phyloP scores from a whole-genome alignment of 1,140 invertebrate genomes.

The Eriosoma lanigerum region DNA sequence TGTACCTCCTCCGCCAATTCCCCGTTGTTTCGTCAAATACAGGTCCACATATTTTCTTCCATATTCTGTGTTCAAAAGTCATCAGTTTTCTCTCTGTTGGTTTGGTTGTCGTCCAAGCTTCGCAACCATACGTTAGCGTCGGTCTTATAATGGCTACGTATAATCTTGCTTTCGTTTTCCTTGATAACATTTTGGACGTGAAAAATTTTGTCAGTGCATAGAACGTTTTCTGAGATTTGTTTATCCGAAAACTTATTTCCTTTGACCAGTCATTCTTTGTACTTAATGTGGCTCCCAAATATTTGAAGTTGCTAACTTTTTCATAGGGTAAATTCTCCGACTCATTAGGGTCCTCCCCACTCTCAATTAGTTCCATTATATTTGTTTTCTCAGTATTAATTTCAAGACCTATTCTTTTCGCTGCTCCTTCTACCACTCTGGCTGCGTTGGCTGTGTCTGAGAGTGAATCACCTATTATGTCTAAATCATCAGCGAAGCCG shows the following conservation, averaged over 20 bases:
- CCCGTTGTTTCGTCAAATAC: neutral
- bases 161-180: neutral
- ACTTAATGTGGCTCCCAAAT: neutral
- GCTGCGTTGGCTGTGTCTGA: neutral
- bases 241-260: neutral
- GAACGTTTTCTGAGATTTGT: neutral
- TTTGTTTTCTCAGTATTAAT: neutral
- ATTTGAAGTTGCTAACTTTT: neutral
- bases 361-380: neutral
- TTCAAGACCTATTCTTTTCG: neutral
- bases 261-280: neutral
- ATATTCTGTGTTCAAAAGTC: neutral
- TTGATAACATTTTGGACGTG: neutral
- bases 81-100: neutral
- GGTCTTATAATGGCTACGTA: neutral
- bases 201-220: conserved; percentile 6
- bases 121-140: conserved; percentile 1
- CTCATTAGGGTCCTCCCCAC: neutral
- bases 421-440: neutral
- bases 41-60: neutral
- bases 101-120: neutral
- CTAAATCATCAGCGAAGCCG: too few species aligned
- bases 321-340: neutral
- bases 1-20: too few species aligned
- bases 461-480: too few species aligned